Percentiles rank a stretch among this genome's conserved stretches.
phyloP scores from a whole-genome alignment of 1,140 invertebrate species.

The Pteromalus puparum region DNA sequence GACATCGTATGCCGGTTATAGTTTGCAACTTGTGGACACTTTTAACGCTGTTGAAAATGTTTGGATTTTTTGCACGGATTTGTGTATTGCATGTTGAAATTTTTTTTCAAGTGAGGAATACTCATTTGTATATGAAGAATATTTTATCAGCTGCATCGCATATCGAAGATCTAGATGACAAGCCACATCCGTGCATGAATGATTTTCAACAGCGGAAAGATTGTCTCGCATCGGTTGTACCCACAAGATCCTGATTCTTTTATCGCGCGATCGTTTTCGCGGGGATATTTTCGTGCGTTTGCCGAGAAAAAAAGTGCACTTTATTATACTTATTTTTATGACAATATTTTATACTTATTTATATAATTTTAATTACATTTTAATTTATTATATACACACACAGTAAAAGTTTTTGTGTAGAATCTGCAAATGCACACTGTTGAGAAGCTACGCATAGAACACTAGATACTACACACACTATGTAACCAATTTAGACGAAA shows the following conservation, averaged over 20 bases:
- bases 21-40: neutral
- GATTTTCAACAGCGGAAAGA: neutral
- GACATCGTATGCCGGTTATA: neutral
- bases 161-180: neutral
- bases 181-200: neutral
- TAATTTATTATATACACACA: conserved; percentile 16
- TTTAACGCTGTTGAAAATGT: conserved; percentile 21
- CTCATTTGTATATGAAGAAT: no score
- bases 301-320: neutral
- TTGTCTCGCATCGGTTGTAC: neutral
- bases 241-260: neutral
- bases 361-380: conserved; percentile 35
- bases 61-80: neutral
- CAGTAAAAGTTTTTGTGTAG: conserved; percentile 38
- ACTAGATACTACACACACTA: neutral
- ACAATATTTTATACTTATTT: conserved; percentile 2
- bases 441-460: neutral
- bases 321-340: conserved; percentile 22
- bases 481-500: neutral
- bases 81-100: neutral
- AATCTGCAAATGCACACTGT: neutral
- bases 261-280: neutral
- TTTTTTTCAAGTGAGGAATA: no score
- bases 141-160: neutral
- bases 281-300: neutral